Evolutionary conservation across 2,113 vertebrate genomes (phyloP), one percentile per base, ranked within the genome.

Genomic region (Myodes glareolus): DNA sequence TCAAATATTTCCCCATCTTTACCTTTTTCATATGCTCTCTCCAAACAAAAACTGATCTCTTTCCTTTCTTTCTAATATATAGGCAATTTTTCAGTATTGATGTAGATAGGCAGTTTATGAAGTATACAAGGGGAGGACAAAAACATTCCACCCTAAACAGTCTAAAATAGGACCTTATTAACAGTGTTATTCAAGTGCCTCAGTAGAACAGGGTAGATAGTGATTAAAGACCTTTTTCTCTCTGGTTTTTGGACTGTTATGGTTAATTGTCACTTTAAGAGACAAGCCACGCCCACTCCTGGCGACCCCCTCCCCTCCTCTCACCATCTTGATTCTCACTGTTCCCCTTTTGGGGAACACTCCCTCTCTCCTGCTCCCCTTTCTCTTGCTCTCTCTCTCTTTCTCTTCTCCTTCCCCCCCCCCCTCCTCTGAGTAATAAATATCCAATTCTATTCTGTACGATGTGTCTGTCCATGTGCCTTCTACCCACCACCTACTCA

Each of bases 1-100:
- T 52, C 23, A 97, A 92, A 88, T 95, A 96, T 73, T 91, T 97
- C 88, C 68, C 96, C 87, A 88, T 96, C 81, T 89, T 94, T 55
- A 25, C 87, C 91, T 97, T 96, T 42, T 39, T 95, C 61, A 36
- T 87, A 73, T 84, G 52, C 0, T 91, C 39, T 58, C 88, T 84
- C 92, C 68, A 94, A 94, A 96, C 81, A 88, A 96, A 94, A 96
- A 14, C 27, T 93, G 3, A 16, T 65, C 25, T 23, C 25, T 17
- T 50, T 29, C 73, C 72, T 50, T 50, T 31, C 55, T 45, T 77
- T 42, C 50, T 75, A 7, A 81, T 86, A 27, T 55, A 89, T 82
- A 91, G 47, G 17, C 39, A 88, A 73, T 63, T 65, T 81, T 31
- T 67, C 16, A 47, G 14, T 67, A 75, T 25, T 86, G 27, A 80